A percentile compares a stretch with the other conserved stretches of the same genome.
Evolutionary conservation across 2,888 invertebrate genomes (phyloP).

Genomic region (Cistogaster globosa): DNA sequence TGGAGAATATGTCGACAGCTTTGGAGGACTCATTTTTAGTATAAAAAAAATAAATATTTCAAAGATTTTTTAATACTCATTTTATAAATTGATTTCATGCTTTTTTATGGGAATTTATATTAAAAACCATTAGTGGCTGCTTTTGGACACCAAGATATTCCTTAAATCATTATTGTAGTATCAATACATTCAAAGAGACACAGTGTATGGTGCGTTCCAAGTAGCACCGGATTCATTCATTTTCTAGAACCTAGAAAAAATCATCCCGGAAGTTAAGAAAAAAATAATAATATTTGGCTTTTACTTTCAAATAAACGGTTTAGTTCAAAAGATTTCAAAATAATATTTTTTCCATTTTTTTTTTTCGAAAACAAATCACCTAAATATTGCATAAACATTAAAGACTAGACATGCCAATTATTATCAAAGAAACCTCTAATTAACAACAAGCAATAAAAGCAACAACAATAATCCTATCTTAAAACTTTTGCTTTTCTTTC

Average conservation of each 20-base stretch:
- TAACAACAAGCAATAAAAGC: background rate
- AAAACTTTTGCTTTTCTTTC: conserved; percentile 54
- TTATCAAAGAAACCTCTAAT: conserved; percentile 29
- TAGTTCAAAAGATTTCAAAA: conserved; percentile 13
- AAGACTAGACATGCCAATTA: conserved; percentile 47
- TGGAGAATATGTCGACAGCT: too few relatives aligned
- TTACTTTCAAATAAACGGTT: background rate
- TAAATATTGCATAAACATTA: background rate
- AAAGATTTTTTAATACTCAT: too few relatives aligned
- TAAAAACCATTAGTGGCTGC: too few relatives aligned
- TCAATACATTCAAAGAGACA: too few relatives aligned
- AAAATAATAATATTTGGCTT: background rate
- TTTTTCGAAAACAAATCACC: background rate
- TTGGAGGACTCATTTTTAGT: too few relatives aligned
- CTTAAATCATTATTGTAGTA: too few relatives aligned
- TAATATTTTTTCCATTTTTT: background rate
- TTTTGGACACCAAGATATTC: too few relatives aligned
- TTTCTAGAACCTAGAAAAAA: background rate
- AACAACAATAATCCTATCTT: conserved; percentile 20
- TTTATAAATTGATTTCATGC: too few relatives aligned
- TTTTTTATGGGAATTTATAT: too few relatives aligned
- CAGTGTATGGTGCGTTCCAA: too few relatives aligned
- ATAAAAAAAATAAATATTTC: too few relatives aligned
- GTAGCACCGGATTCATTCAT: too few relatives aligned
- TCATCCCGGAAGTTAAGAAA: conserved; percentile 14